Conservation (phyloP, 2,113 vertebrate species). For the Promerops cafer region DNA sequence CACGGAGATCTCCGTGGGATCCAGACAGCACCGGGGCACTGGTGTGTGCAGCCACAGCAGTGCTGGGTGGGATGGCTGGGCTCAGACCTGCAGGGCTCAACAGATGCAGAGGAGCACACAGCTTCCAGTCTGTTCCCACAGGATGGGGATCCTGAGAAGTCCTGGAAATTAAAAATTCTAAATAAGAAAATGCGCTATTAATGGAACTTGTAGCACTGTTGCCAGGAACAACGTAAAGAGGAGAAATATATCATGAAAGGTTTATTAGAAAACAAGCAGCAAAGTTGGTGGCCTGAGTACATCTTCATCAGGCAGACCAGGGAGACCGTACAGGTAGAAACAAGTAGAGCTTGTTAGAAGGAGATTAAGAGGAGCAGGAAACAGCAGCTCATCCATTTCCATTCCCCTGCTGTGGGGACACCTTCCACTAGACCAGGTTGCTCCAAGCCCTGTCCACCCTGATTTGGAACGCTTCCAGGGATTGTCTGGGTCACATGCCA, state of each 20-base stretch:
- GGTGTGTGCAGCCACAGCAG: neutral
- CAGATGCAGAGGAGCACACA: neutral
- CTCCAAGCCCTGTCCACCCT: neutral
- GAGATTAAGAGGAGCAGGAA: neutral
- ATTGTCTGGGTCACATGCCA: neutral
- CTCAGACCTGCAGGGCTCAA: neutral
- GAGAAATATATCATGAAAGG: neutral
- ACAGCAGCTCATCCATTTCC: neutral
- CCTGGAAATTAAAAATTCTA: neutral
- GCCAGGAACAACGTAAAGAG: neutral
- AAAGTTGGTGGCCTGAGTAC: neutral
- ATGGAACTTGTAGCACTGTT: neutral
- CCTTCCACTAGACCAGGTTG: neutral
- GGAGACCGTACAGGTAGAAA: neutral
- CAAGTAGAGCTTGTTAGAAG: neutral
- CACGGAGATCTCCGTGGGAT: neutral
- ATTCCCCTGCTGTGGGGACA: neutral
- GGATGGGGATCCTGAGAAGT: neutral
- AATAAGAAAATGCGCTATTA: no score
- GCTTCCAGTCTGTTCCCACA: neutral
- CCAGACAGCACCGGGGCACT: accelerated
- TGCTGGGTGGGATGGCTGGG: neutral
- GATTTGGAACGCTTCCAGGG: neutral
- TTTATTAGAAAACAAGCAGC: neutral
- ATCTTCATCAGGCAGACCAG: neutral